Base-by-base conservation (phyloP, 2,888 invertebrate species). In the Epirrhoe tristata region DNA sequence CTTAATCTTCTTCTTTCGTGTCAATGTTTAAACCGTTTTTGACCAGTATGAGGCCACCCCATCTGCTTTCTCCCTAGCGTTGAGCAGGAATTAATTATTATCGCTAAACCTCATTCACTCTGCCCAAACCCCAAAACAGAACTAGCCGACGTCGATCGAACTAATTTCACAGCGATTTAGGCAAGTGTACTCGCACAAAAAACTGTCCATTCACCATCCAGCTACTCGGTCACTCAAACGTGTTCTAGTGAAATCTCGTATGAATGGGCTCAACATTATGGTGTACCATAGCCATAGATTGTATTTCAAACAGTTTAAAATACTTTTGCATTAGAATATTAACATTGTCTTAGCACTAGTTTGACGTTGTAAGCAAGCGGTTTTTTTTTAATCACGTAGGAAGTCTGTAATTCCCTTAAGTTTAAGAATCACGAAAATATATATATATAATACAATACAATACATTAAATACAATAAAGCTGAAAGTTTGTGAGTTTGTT, bases 101-200 rank as follows among this genome's bases (percentile, higher is more conserved):
- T 6, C 48, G 48, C 48, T 48, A 16, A 14, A 46, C 8, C 48
- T 54, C 78, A 78, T 87, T 75, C 0, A 0, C 70, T 59, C 52
- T 2, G 87, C 70, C 81, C 1, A 0, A 12, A 62, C 87, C 83
- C 10, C 73, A 72, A 64, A 78, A 78, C 78, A 79, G 80, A 80
- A 79, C 81, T 63, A 73, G 67, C 75, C 78, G 81, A 76, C 80
- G 78, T 73, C 81, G 78, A 83, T 82, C 79, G 80, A 92, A 89
- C 86, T 91, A 90, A 90, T 91, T 91, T 91, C 91, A 91, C 91
- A 91, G 80, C 79, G 91, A 93, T 93, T 93, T 90, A 83, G 88
- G 81, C 91, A 90, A 93, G 92, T 92, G 91, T 89, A 87, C 84
- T 82, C 71, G 78, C 73, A 83, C 88, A 89, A 92, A 93, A 93